Evolutionary conservation across 2,113 vertebrate species (phyloP).

Genomic region (Lampris incognitus): DNA sequence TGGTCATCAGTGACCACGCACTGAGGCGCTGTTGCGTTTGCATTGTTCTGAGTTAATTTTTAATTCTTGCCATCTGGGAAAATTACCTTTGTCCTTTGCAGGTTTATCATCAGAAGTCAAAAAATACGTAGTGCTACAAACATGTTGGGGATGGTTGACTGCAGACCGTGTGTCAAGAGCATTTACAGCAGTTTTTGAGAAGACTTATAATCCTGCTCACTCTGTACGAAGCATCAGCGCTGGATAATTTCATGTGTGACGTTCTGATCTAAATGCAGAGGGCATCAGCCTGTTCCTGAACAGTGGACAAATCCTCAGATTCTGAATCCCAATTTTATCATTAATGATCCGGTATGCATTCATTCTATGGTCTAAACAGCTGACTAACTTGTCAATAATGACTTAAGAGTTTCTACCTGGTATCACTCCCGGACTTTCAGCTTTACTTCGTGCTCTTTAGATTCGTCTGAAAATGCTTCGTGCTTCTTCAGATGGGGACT

Average conservation of each 20-base stretch:
- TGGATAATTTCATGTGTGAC: neutral
- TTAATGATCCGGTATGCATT: neutral
- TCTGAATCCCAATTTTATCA: neutral
- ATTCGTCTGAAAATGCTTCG: slow-evolving; percentile 1
- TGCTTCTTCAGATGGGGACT: neutral
- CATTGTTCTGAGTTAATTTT: no score
- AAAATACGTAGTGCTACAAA: neutral
- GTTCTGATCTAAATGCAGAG: neutral
- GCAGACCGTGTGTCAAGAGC: neutral
- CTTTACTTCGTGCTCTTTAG: neutral
- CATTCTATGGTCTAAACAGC: neutral
- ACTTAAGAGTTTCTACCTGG: neutral
- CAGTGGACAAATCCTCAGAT: neutral
- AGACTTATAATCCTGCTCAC: neutral
- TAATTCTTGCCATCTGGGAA: neutral
- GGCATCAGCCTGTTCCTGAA: neutral
- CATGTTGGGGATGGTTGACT: neutral
- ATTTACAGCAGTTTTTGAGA: neutral
- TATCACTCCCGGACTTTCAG: neutral
- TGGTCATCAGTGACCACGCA: no score
- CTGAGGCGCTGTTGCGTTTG: no score
- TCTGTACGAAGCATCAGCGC: neutral
- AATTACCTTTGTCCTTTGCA: neutral
- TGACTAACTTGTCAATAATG: neutral
- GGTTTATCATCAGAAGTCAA: neutral